Conservation (phyloP, 2,888 invertebrate genomes). For the Stramonita haemastoma region DNA sequence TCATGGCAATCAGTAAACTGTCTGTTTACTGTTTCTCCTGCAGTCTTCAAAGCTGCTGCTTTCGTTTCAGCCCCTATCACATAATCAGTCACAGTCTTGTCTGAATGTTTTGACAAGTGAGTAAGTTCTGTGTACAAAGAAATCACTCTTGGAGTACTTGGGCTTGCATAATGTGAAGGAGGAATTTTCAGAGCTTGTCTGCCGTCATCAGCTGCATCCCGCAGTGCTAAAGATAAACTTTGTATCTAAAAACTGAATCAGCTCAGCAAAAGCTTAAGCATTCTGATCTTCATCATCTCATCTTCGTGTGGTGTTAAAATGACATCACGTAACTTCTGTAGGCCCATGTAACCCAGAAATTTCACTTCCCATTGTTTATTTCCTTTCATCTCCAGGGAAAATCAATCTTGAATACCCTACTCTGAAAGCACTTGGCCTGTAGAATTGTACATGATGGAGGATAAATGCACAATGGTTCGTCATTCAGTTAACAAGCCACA, state of each 20-base stretch:
- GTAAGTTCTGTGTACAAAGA: too few species aligned
- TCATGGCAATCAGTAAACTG: too few species aligned
- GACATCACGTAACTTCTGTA: conserved; percentile 32
- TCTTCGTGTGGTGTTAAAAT: conserved; percentile 1
- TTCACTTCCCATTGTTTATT: conserved; percentile 44
- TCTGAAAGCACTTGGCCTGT: too few species aligned
- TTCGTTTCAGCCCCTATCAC: conserved; percentile 46
- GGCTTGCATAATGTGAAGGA: conserved; percentile 17
- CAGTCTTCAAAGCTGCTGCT: too few species aligned
- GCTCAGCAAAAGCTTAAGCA: conserved; percentile 36
- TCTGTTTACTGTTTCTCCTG: too few species aligned
- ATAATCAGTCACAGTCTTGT: conserved; percentile 48
- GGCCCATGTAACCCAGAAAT: conserved; percentile 43
- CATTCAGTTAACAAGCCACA: too few species aligned
- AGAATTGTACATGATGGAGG: background rate
- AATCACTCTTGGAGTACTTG: background rate
- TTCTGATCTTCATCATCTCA: conserved; percentile 35
- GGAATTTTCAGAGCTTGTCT: conserved; percentile 46
- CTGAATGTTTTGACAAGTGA: conserved; percentile 23
- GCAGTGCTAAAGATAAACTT: conserved; percentile 44
- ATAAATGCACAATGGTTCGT: too few species aligned
- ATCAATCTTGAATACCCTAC: background rate
- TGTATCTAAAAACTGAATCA: conserved; percentile 41
- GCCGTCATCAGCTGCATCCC: conserved; percentile 48
- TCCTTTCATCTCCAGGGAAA: conserved; percentile 44